These are phyloP conservation scores for Drosophila kikkawai DNA, from an alignment of 1,140 invertebrate species.

Conservation along the genomic window DNA sequence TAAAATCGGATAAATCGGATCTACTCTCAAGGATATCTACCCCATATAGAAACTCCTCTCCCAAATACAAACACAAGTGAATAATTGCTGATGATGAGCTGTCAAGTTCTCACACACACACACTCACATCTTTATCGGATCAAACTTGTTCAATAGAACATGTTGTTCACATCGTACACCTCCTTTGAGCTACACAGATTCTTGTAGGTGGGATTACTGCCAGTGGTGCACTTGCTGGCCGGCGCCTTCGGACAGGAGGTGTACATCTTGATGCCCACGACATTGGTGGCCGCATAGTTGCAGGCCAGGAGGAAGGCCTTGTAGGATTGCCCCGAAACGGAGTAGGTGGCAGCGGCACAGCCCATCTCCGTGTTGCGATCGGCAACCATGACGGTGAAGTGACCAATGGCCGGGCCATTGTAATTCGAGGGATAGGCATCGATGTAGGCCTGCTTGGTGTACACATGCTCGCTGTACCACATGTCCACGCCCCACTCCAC, in stretches of 20 bases:
- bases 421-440: slow-evolving; percentile 59
- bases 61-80: neutral
- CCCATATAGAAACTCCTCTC: neutral
- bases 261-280: slow-evolving; percentile 66
- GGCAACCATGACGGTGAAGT: slow-evolving; percentile 75
- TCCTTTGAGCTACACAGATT: slow-evolving; percentile 71
- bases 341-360: slow-evolving; percentile 68
- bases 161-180: slow-evolving; percentile 65
- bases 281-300: slow-evolving; percentile 75
- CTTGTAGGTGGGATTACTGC: slow-evolving; percentile 60
- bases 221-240: slow-evolving; percentile 68
- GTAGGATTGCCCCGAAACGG: slow-evolving; percentile 35
- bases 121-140: neutral
- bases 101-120: too few species aligned
- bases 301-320: slow-evolving; percentile 68
- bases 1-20: neutral
- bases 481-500: slow-evolving; percentile 43
- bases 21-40: neutral
- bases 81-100: neutral
- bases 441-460: slow-evolving; percentile 57
- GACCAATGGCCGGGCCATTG: slow-evolving; percentile 64
- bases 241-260: slow-evolving; percentile 38
- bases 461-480: slow-evolving; percentile 60
- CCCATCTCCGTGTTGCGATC: slow-evolving; percentile 72
- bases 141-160: slow-evolving; percentile 36